These are phyloP conservation scores for Phymastichus coffea DNA, from an alignment of 1,140 invertebrate genomes.

Conservation along the genomic window DNA sequence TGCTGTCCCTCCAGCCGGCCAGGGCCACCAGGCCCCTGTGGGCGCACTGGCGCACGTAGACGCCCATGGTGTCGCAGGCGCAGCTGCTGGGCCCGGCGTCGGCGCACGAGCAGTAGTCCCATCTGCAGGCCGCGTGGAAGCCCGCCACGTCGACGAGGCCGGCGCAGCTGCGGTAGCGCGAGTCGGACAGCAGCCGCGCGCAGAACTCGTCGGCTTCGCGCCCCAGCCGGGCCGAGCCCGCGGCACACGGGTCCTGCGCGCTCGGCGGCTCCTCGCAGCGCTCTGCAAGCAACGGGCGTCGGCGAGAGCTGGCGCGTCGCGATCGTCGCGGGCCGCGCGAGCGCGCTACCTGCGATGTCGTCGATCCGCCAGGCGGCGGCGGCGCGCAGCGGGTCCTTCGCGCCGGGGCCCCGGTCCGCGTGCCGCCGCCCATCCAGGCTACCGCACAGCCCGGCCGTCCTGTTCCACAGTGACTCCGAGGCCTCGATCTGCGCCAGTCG, in stretches of 20 bases:
- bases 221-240: conserved; percentile 42
- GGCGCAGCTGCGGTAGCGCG: conserved; percentile 65
- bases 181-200: conserved; percentile 62
- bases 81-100: conserved; percentile 62
- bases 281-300: conserved; percentile 54
- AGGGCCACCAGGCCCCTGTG: conserved; percentile 64
- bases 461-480: conserved; percentile 71
- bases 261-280: conserved; percentile 61
- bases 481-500: conserved; percentile 63
- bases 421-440: conserved; percentile 67
- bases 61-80: conserved; percentile 73
- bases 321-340: not conserved
- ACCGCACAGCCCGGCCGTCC: conserved; percentile 79
- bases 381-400: conserved; percentile 77
- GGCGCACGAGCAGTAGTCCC: conserved; percentile 76
- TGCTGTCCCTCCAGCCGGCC: conserved; percentile 70
- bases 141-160: conserved; percentile 60
- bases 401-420: conserved; percentile 72
- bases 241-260: conserved; percentile 56
- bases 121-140: conserved; percentile 68
- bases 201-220: conserved; percentile 65
- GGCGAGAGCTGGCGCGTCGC: too few species aligned
- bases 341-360: conserved; percentile 61
- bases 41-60: conserved; percentile 75
- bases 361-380: conserved; percentile 69